These are phyloP conservation scores for Myiozetetes cayanensis DNA, from an alignment of 2,113 vertebrate genomes.

Conservation along the genomic window DNA sequence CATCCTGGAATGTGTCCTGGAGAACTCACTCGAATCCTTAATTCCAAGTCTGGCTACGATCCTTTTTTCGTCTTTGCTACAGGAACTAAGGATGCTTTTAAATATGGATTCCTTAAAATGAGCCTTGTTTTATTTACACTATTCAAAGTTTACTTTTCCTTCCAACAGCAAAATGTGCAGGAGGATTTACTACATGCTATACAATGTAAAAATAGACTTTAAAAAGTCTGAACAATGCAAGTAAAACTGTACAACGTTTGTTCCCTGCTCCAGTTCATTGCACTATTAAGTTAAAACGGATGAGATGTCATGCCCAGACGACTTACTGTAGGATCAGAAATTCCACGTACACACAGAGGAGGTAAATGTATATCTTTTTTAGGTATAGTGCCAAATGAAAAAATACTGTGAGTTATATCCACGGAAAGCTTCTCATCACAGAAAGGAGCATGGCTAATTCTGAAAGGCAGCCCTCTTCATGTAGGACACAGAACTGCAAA, in stretches of 20 bases:
- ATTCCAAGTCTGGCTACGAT: neutral
- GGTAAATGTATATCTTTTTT: conserved; percentile 41
- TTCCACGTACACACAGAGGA: conserved; percentile 33
- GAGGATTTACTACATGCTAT: conserved; percentile 58
- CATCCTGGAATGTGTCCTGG: neutral
- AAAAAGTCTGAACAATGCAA: conserved; percentile 46
- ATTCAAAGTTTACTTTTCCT: conserved; percentile 19
- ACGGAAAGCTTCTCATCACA: conserved; percentile 20
- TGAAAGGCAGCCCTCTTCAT: conserved; percentile 53
- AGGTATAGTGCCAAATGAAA: neutral
- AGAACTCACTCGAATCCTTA: conserved; percentile 11
- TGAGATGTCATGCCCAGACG: conserved; percentile 58
- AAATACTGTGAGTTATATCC: conserved; percentile 30
- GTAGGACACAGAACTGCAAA: conserved; percentile 78
- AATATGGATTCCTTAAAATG: conserved; percentile 9
- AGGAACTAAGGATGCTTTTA: conserved; percentile 36
- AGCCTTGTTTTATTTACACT: conserved; percentile 58
- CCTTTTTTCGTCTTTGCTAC: neutral
- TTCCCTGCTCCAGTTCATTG: conserved; percentile 61
- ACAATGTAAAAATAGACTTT: conserved; percentile 63
- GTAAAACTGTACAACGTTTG: conserved; percentile 59
- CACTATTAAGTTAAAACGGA: conserved; percentile 42
- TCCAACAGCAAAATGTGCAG: conserved; percentile 38
- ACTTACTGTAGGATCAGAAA: conserved; percentile 56
- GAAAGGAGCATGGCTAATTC: neutral